Percentiles rank a stretch among this genome's conserved stretches.
These are phyloP conservation scores for Drosophila paulistorum DNA, from an alignment of 1,140 invertebrate species.

Conservation along the genomic window DNA sequence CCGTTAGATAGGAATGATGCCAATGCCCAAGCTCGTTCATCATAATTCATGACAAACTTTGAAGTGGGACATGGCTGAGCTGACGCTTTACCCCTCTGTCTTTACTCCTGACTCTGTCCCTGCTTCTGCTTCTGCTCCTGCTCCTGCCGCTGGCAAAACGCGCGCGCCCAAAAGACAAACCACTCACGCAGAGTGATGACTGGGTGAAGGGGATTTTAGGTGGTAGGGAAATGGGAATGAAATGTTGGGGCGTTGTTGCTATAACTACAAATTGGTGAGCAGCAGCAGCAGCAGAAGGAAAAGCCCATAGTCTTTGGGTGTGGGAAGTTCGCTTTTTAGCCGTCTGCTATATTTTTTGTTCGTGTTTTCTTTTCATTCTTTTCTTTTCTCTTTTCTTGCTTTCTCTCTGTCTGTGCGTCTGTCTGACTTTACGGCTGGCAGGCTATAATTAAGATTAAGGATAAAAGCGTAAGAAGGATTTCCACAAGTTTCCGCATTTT, in stretches of 20 bases:
- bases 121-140: neutral
- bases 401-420: slow-evolving; percentile 12
- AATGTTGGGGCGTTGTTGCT: slow-evolving; percentile 45
- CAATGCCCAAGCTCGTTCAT: slow-evolving; percentile 63
- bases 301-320: slow-evolving; percentile 31
- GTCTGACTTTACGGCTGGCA: slow-evolving; percentile 53
- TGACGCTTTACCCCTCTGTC: neutral
- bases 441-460: slow-evolving; percentile 83
- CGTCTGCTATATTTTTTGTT: slow-evolving; percentile 26
- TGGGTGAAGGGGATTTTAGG: neutral
- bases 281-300: neutral
- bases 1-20: slow-evolving; percentile 15
- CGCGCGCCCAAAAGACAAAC: slow-evolving; percentile 44
- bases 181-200: slow-evolving; percentile 11
- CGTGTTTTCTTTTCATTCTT: slow-evolving; percentile 26
- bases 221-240: neutral
- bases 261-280: slow-evolving; percentile 71
- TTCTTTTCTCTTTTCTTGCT: slow-evolving; percentile 13
- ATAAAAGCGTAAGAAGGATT: slow-evolving; percentile 82
- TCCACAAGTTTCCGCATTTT: slow-evolving; percentile 52
- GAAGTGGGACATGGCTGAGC: slow-evolving; percentile 71
- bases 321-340: slow-evolving; percentile 45
- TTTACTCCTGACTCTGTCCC: too few species aligned
- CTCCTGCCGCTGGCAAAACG: slow-evolving; percentile 34
- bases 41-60: slow-evolving; percentile 81